phyloP scores from a whole-genome alignment of 2,888 invertebrate genomes.

The Mayetiola destructor region DNA sequence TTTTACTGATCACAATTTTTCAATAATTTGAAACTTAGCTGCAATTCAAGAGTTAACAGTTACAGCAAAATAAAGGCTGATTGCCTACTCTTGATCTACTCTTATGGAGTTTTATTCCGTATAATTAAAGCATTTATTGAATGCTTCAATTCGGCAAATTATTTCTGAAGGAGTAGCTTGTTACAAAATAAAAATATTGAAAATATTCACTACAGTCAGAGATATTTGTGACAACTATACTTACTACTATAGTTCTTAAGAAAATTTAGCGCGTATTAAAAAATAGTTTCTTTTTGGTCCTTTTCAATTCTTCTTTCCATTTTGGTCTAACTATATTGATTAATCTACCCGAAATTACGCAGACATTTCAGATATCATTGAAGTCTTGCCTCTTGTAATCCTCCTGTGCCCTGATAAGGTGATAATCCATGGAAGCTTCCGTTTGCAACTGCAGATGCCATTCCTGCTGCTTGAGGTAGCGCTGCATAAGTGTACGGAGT shows the following conservation, averaged over 20 bases:
- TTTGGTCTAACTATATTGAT: neutral
- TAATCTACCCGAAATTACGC: neutral
- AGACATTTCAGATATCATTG: conserved; percentile 20
- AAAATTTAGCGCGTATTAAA: neutral
- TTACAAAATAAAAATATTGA: neutral
- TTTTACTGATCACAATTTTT: too few relatives aligned
- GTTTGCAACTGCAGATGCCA: conserved; percentile 17
- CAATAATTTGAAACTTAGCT: too few relatives aligned
- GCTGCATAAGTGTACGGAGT: conserved; percentile 23
- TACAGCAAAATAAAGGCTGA: too few relatives aligned
- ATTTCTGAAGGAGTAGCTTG: neutral
- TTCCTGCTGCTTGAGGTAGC: conserved; percentile 20
- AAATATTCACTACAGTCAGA: neutral
- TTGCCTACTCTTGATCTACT: too few relatives aligned
- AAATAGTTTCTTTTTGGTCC: neutral
- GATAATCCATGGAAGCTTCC: conserved; percentile 21
- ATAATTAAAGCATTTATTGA: too few relatives aligned
- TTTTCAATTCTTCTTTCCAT: neutral
- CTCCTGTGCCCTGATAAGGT: conserved; percentile 21
- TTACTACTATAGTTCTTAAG: neutral
- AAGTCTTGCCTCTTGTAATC: conserved; percentile 23
- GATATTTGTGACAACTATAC: neutral
- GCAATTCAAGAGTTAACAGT: too few relatives aligned
- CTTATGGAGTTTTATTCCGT: too few relatives aligned
- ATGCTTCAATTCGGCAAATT: neutral